phyloP scores from a whole-genome alignment of 2,113 vertebrate species.

The Dissostichus mawsoni region DNA sequence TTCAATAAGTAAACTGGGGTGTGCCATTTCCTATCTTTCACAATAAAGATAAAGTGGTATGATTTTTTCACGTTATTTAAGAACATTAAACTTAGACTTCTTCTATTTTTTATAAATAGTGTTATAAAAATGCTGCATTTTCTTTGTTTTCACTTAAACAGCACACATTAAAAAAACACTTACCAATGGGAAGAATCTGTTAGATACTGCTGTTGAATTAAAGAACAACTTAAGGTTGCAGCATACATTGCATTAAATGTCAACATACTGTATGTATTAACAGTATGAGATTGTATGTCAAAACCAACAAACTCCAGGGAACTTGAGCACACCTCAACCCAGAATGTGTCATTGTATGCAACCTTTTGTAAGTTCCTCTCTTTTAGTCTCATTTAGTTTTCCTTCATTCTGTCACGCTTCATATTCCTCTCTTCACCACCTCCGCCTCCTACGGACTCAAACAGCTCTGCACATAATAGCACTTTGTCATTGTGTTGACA shows the following conservation, averaged over 20 bases:
- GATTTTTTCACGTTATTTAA: too few relatives aligned
- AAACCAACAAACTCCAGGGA: neutral
- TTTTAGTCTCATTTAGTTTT: slow-evolving; percentile 14
- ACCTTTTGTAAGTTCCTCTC: neutral
- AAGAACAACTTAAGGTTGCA: neutral
- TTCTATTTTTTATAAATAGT: too few relatives aligned
- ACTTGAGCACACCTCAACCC: too few relatives aligned
- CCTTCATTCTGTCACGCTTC: slow-evolving; percentile 44
- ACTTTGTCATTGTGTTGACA: slow-evolving; percentile 40
- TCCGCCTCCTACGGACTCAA: slow-evolving; percentile 38
- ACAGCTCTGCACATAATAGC: slow-evolving; percentile 20
- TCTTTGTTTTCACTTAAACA: neutral
- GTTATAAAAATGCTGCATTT: too few relatives aligned
- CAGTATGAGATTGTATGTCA: neutral
- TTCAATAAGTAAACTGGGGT: too few relatives aligned
- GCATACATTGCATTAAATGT: neutral
- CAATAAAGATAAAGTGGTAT: too few relatives aligned
- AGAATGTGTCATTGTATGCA: too few relatives aligned
- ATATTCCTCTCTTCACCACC: slow-evolving; percentile 21
- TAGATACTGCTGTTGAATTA: neutral
- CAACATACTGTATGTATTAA: neutral
- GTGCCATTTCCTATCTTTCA: too few relatives aligned
- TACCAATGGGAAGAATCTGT: neutral
- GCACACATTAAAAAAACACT: neutral
- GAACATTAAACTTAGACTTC: too few relatives aligned